Conservation (phyloP, 2,888 invertebrate genomes). For the Zootermopsis nevadensis region DNA sequence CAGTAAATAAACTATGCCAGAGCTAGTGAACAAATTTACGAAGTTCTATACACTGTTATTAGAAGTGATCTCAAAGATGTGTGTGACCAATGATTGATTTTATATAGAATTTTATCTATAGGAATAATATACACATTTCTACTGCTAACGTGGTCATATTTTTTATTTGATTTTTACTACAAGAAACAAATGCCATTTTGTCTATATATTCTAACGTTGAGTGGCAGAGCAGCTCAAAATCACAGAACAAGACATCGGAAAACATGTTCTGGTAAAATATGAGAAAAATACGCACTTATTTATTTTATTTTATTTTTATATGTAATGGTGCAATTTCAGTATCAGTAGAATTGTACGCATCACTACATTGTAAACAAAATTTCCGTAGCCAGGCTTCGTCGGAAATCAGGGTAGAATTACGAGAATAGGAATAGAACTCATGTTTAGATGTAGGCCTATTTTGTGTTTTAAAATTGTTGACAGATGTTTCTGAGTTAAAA, state of each 20-base stretch:
- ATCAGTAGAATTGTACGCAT: neutral
- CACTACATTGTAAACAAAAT: neutral
- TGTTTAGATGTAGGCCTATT: neutral
- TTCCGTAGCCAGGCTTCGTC: slow-evolving; percentile 1
- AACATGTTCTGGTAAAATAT: neutral
- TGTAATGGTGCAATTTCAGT: neutral
- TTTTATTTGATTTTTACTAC: slow-evolving; percentile 9
- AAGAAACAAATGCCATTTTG: neutral
- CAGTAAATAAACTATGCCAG: neutral
- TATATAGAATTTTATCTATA: neutral
- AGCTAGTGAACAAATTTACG: neutral
- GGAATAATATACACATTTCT: neutral
- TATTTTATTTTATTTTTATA: neutral
- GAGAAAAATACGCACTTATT: neutral
- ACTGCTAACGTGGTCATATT: neutral
- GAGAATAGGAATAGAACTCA: neutral
- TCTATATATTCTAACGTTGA: neutral
- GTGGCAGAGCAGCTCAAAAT: neutral
- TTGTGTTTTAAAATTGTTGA: neutral
- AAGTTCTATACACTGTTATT: neutral
- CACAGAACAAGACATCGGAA: neutral
- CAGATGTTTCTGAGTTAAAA: too few relatives aligned
- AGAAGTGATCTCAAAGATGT: neutral
- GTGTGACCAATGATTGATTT: neutral
- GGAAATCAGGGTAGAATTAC: neutral